Evolutionary conservation across 2,113 vertebrate genomes (phyloP).

Genomic region (Pedionomus torquatus): DNA sequence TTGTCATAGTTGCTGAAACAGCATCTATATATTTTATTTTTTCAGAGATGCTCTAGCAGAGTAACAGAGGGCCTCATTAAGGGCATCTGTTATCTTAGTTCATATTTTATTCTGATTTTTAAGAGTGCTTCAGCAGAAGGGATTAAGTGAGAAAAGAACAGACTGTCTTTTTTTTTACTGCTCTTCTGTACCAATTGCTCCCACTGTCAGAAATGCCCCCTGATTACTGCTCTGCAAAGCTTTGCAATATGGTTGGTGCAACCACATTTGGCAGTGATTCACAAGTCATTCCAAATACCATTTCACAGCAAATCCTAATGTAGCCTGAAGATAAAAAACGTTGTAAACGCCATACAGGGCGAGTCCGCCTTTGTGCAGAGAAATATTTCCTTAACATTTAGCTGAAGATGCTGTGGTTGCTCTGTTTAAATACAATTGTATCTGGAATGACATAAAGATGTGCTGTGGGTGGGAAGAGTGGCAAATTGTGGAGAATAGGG

Average conservation of each 20-base stretch:
- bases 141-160: slow-evolving; percentile 62
- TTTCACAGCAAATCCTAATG: slow-evolving; percentile 48
- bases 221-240: slow-evolving; percentile 40
- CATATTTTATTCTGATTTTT: slow-evolving; percentile 76
- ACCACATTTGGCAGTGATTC: slow-evolving; percentile 26
- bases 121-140: slow-evolving; percentile 63
- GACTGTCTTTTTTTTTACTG: slow-evolving; percentile 55
- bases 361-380: not conserved
- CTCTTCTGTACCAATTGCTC: slow-evolving; percentile 35
- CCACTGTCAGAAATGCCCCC: slow-evolving; percentile 8
- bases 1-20: slow-evolving; percentile 66
- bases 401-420: not conserved
- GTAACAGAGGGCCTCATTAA: slow-evolving; percentile 75
- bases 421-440: not conserved
- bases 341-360: not conserved
- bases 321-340: slow-evolving; percentile 35
- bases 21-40: slow-evolving; percentile 44
- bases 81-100: slow-evolving; percentile 71
- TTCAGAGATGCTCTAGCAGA: slow-evolving; percentile 6
- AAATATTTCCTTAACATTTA: slow-evolving; percentile 36
- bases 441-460: not conserved
- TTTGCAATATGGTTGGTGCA: slow-evolving; percentile 43
- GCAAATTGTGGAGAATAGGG: not conserved
- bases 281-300: slow-evolving; percentile 41
- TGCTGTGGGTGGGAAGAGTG: not conserved